Evolutionary conservation across 2,113 vertebrate species (phyloP), one percentile per base, ranked within the genome.

Genomic region (Microtus richardsoni): DNA sequence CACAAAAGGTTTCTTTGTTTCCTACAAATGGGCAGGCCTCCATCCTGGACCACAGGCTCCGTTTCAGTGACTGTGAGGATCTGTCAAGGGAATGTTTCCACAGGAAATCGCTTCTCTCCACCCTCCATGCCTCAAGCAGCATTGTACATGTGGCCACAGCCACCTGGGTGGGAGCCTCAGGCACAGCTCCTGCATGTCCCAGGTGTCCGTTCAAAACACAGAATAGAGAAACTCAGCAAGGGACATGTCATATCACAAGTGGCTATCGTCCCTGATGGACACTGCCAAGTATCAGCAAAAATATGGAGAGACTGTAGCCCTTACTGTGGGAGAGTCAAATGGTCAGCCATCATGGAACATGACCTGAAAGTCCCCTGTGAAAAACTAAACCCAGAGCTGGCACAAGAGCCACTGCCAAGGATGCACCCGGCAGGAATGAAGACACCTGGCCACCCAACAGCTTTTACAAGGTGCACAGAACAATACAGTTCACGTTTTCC

Each of bases 371-470:
- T 2, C 12, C 22, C 79, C 41, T 33, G 3, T 33, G 3, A 3
- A 70, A 75, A n/a, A 54, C 7, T 3, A 21, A 13, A 3, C 17
- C 3, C 28, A 10, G 2, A 26, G 49, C 7, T 8, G 0, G 11
- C 17, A 0, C 0, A 0, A 0, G 12, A 39, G 49, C 73, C 16
- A 0, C 33, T 0, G n/a, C 3, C 8, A 1, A 21, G 74, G 0
- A 2, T 0, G 0, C 0, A 0, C 16, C 44, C 19, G 0, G 2
- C 33, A 33, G 36, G 14, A 2, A 13, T 0, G 2, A 8, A 49
- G 36, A 14, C 14, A 0, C 0, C 8, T 21, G 19, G 0, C 10
- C 10, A 36, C 17, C 10, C 21, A 13, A 5, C 17, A 0, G 0
- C 3, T 1, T 3, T 36, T 0, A 3, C 26, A 0, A 0, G 16